Base-by-base conservation (phyloP, 2,113 vertebrate genomes). In the Heterochromis multidens region DNA sequence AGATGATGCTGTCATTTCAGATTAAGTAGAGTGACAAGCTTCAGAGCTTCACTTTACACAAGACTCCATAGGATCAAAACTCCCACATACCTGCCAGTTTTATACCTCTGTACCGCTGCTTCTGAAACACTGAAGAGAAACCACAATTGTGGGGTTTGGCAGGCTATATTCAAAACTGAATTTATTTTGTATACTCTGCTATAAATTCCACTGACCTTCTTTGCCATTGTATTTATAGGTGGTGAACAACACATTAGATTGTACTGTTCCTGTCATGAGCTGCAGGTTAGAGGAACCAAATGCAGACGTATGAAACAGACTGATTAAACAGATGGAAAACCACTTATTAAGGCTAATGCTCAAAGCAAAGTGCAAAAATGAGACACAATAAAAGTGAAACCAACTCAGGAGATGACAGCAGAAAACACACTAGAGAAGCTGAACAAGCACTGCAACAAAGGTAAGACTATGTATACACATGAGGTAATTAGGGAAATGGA, bases 1-100 rank as follows among this genome's bases (percentile, higher is more conserved):
- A 90, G 57, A 83, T 29, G 3, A 61, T 46, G 40, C 89, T 88
- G 93, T 93, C 90, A 87, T 87, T 92, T 90, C 80, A 86, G 84
- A 93, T 92, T 84, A 90, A 86, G 67, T 77, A 72, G 67, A 88
- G 83, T 58, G 70, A 70, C 80, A 89, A 83, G 79, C 77, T 62
- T 89, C 80, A 70, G 31, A 72, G 82, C 74, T 82, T 93, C 84
- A 83, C 90, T 78, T 89, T 90, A 87, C 81, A 88, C 65, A 61
- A 83, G 85, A 90, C 86, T 77, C 57, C 40, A 79, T 84, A 89
- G 79, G 84, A 91, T 94, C 88, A 83, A 67, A 89, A 78, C 78
- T 78, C 90, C 78, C 76, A 91, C 80, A 83, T 58, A 90, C 29
- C 67, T 88, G 63, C 63, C 84, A 87, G 35, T 83, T 92, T 87